phyloP scores from a whole-genome alignment of 2,797 vertebrate species.

The Rhodeus uyekii region DNA sequence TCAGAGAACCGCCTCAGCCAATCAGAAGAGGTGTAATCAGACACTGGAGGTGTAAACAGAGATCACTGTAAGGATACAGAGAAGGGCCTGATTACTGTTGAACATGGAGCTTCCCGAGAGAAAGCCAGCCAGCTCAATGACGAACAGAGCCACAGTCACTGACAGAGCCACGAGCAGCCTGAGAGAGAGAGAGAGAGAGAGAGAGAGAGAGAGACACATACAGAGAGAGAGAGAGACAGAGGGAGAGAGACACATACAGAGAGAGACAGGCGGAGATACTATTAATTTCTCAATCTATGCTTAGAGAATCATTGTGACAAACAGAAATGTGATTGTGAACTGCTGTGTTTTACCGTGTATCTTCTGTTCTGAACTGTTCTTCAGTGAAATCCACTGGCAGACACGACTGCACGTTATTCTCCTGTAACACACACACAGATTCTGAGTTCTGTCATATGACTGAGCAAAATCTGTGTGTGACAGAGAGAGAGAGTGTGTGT shows the following conservation, averaged over 20 bases:
- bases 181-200: too few species aligned
- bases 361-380: constrained; percentile 78
- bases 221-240: too few species aligned
- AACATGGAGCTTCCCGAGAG: constrained; percentile 93
- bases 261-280: too few species aligned
- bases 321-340: neutral
- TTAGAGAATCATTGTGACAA: too few species aligned
- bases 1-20: too few species aligned
- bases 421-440: constrained; percentile 67
- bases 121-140: constrained; percentile 85
- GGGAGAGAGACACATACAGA: too few species aligned
- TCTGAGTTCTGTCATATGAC: neutral
- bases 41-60: too few species aligned
- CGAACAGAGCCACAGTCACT: constrained; percentile 84
- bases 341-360: constrained; percentile 73
- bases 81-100: constrained; percentile 83
- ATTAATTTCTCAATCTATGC: too few species aligned
- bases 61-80: constrained; percentile 85
- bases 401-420: constrained; percentile 84
- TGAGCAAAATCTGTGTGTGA: neutral
- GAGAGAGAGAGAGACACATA: too few species aligned
- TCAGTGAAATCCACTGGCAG: constrained; percentile 81
- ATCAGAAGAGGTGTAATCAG: too few species aligned
- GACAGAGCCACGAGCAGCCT: constrained; percentile 85
- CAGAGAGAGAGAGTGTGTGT: too few species aligned